These are phyloP conservation scores for Crotalus tigris DNA, from an alignment of 2,113 vertebrate genomes.

Conservation along the genomic window DNA sequence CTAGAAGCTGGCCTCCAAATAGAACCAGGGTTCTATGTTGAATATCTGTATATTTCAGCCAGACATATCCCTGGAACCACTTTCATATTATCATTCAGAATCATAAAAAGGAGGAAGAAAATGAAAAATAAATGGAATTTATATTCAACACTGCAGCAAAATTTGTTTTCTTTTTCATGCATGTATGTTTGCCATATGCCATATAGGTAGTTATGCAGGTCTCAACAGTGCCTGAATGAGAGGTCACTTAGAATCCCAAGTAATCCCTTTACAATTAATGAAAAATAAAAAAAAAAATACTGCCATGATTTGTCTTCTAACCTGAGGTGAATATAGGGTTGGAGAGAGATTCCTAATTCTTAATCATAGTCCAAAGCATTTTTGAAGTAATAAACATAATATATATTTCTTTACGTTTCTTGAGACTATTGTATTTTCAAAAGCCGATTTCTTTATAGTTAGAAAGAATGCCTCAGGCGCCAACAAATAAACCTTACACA, in stretches of 20 bases:
- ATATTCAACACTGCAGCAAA: background rate
- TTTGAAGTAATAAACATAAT: background rate
- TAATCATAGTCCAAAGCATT: background rate
- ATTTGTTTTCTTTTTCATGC: conserved; percentile 7
- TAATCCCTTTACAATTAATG: background rate
- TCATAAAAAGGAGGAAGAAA: background rate
- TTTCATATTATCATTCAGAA: background rate
- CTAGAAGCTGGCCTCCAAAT: background rate
- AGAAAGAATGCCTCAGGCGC: background rate
- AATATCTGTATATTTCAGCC: background rate
- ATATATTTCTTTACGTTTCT: background rate
- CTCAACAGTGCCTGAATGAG: background rate
- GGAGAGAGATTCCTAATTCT: background rate
- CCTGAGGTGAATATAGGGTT: background rate
- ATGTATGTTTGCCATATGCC: background rate
- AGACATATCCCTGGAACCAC: background rate
- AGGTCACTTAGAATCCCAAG: background rate
- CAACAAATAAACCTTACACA: conserved; percentile 32
- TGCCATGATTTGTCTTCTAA: background rate
- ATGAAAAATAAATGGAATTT: background rate
- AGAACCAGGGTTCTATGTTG: conserved; percentile 31
- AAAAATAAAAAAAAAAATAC: background rate
- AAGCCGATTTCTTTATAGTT: conserved; percentile 35
- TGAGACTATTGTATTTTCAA: background rate
- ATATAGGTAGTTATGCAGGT: background rate